Evolutionary conservation across 2,888 invertebrate genomes (phyloP), one percentile per base, ranked within the genome.

Genomic region (Lasius fuliginosus): DNA sequence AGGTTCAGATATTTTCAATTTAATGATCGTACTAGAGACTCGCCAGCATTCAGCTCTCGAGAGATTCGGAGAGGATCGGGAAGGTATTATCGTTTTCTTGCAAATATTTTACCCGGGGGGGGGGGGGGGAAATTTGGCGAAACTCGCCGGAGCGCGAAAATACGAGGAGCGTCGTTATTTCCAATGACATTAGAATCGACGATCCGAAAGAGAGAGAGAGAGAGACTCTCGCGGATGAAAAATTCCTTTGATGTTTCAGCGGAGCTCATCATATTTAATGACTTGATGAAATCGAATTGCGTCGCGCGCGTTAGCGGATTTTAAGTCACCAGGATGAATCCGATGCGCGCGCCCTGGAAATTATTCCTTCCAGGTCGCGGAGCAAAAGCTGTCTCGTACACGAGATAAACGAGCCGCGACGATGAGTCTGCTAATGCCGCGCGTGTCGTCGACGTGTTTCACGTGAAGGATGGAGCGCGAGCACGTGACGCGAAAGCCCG

Each of bases 401-500:
- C 60, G 79, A 81, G 73, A 81, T 81, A 81, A 81, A 81, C 60
- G 79, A 81, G 79, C 60, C 33, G 12, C 46, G 73, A 81, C 73
- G 73, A 81, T 81, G 79, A 81, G 60, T 73, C 46, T 46, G 79
- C 74, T 73, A 81, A 81, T 81, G 79, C 71, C 42, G 42, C 42
- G 58, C 46, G 60, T 73, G 73, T 73, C 60, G 36, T 60, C 79
- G 74, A 36, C 79, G 73, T 46, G 79, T 73, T 73, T 36, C 42
- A 46, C 79, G 79, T 81, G 79, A 81, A 73, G 60, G 73, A 81
- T 73, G 73, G 8, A 27, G 36, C 36, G 11, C 27, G n/a, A 18
- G 73, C 79, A 81, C 79, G 74, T 81, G 79, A 81, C 60, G 74
- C 40, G 73, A 81, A 81, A 81, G 71, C 74, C 46, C 60, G 56